Base-by-base conservation (phyloP, 2,888 invertebrate species). In the Oligia fasciuncula region DNA sequence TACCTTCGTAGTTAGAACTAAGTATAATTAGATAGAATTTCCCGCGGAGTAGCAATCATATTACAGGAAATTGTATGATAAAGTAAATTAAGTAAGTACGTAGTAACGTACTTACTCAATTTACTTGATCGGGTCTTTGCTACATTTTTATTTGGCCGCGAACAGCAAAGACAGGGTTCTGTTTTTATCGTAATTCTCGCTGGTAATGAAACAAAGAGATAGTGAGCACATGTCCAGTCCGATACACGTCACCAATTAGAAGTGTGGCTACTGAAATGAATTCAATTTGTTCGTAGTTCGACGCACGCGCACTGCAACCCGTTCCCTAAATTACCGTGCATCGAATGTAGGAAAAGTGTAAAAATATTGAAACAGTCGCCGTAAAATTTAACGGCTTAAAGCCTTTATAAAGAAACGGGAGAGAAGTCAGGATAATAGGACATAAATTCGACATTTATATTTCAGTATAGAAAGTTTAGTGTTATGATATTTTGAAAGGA, bases 161-260 rank as follows among this genome's bases (percentile, higher is more conserved):
- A 8, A 29, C 8, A 9, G 1, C 13, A 66, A 40, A 66, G 6
- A 13, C 13, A 66, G 65, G n/a, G 23, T 68, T 67, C 29, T 3
- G 54, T 71, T 77, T 67, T 71, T 79, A 67, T 73, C 9, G 1
- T 71, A 46, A 71, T 80, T 77, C 66, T 46, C 13, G 5, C 14
- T 68, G 46, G 57, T 68, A 72, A 76, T 62, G 54, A 71, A 68
- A 83, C 68, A 80, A 75, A 81, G 77, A 80, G 77, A 84, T 57
- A 83, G 79, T 68, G 74, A 76, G 75, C 81, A 83, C 77, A 77
- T 77, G 80, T 80, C 70, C 68, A 76, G 54, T 76, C 67, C 84
- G 80, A 89, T 87, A 86, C 82, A 87, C 90, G 90, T 91, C 92
- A 92, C 89, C 94, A 94, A 94, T 94, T 93, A 94, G 90, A 85